Evolutionary conservation across 2,113 vertebrate genomes (phyloP), one percentile per base, ranked within the genome.

Genomic region (Hippolais icterina): DNA sequence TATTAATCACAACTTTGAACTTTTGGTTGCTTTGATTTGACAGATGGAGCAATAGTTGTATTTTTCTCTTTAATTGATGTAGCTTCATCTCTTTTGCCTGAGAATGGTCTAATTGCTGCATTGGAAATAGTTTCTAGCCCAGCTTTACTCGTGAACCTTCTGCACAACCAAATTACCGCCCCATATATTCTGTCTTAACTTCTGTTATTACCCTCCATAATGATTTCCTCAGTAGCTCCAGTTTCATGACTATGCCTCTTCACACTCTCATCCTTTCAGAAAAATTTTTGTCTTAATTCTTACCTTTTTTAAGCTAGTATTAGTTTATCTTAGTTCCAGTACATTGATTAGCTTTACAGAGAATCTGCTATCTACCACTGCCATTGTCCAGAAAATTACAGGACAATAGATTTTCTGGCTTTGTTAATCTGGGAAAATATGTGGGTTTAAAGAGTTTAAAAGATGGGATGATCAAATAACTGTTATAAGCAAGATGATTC

Each of bases 1-100:
- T 66, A 61, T 86, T 90, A 83, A 81, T 83, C 50, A 39, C 0
- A 4, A 35, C 57, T 91, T 91, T 93, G 69, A 91, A 85, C 66
- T 92, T 86, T 44, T 19, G 39, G 29, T 93, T 94, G 37, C 83
- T 92, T 95, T 83, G 39, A 56, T 89, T 78, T 92, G 80, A 60
- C 52, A 90, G 56, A 64, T 64, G n/a, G 66, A 87, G n/a, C 27
- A 82, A 15, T 33, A 50, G 28, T 41, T 72, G 12, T 79, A 10
- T 72, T 92, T 84, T 92, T 92, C 25, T 39, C n/a, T 83, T 79
- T 83, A 74, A 66, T 28, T 78, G 47, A 28, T 75, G 33, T 78
- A 83, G 12, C 24, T 78, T 92, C 25, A 60, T 89, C 27, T 90
- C 31, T 95, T 83, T 84, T 61, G 17, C 31, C 53, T 81, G 44